A percentile compares a stretch with the other conserved stretches of the same genome.
Conservation (phyloP, 2,113 vertebrate species). For the Epinephelus lanceolatus region DNA sequence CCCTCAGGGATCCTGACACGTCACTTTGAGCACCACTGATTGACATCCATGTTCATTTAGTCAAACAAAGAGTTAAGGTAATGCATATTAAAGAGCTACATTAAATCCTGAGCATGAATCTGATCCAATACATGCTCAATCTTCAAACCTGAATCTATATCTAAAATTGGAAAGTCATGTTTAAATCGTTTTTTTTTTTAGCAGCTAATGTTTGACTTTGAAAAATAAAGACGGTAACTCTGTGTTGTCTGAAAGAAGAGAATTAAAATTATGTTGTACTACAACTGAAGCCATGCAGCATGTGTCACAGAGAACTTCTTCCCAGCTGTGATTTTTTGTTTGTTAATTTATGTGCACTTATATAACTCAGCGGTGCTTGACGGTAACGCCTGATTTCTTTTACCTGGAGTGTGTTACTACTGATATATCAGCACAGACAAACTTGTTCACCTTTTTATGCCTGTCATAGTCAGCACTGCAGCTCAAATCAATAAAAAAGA, state of each 20-base stretch:
- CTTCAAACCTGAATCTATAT: background rate
- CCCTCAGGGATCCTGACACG: background rate
- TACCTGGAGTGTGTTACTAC: background rate
- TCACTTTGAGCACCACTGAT: background rate
- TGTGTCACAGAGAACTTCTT: too few species aligned
- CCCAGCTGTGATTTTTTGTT: too few species aligned
- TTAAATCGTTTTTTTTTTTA: background rate
- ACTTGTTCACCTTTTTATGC: background rate
- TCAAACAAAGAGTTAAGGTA: background rate
- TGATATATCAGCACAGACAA: background rate
- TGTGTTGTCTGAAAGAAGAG: too few species aligned
- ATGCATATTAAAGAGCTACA: background rate
- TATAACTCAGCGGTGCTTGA: too few species aligned
- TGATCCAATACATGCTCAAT: background rate
- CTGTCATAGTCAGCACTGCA: background rate
- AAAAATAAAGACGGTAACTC: background rate
- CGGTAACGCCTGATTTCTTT: too few species aligned
- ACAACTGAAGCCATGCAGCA: too few species aligned
- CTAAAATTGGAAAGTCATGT: background rate
- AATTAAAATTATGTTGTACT: too few species aligned
- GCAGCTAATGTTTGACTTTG: background rate
- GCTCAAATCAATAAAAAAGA: background rate
- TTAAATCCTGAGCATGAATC: background rate
- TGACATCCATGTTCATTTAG: background rate
- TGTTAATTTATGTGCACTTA: too few species aligned